Percentiles rank a stretch among this genome's conserved stretches.
These are phyloP conservation scores for Microplitis manilae DNA, from an alignment of 2,888 invertebrate species.

Conservation along the genomic window DNA sequence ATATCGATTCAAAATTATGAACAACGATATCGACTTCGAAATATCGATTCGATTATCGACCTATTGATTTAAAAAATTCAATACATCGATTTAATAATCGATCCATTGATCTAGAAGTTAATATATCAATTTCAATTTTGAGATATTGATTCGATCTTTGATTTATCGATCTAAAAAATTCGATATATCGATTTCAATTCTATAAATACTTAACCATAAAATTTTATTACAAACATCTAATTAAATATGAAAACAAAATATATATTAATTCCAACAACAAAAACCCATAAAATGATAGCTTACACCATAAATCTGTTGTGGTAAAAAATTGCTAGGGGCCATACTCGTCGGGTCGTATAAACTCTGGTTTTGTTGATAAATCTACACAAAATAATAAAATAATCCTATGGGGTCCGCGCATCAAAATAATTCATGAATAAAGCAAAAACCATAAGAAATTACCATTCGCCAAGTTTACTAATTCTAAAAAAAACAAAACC, in stretches of 20 bases:
- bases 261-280: background rate
- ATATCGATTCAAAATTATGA: too few species aligned
- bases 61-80: too few species aligned
- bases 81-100: too few species aligned
- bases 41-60: too few species aligned
- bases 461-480: background rate
- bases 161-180: too few species aligned
- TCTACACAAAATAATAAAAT: constrained; percentile 58
- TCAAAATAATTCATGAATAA: background rate
- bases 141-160: too few species aligned
- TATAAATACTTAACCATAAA: too few species aligned
- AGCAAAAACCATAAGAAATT: background rate
- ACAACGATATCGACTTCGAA: too few species aligned
- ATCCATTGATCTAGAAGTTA: too few species aligned
- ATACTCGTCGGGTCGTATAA: constrained; percentile 60
- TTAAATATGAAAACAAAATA: background rate
- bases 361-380: constrained; percentile 56
- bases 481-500: constrained; percentile 21
- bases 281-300: constrained; percentile 48
- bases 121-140: too few species aligned
- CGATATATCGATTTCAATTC: too few species aligned
- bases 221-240: too few species aligned
- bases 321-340: constrained; percentile 62
- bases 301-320: constrained; percentile 62
- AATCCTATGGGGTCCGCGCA: constrained; percentile 20